Evolutionary conservation across 2,797 vertebrate species (phyloP).

Genomic region (Danio albolineatus): DNA sequence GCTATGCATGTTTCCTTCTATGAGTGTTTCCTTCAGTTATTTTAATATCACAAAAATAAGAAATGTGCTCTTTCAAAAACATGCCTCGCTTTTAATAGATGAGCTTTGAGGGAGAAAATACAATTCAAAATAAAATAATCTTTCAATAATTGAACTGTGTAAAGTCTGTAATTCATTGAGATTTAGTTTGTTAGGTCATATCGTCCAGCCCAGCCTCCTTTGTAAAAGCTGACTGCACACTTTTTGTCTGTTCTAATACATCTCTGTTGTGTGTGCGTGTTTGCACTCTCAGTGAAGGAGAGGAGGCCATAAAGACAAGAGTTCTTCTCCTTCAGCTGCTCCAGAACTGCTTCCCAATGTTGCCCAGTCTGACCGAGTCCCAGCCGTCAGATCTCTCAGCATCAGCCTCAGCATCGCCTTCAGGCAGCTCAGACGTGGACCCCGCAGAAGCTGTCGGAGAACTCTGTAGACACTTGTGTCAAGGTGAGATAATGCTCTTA

Average conservation of each 20-base stretch:
- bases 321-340: constrained; percentile 90
- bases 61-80: no score
- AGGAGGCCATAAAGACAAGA: constrained; percentile 88
- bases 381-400: constrained; percentile 61
- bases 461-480: constrained; percentile 90
- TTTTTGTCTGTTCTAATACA: background rate
- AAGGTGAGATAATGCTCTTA: constrained; percentile 74
- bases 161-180: no score
- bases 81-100: no score
- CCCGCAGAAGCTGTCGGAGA: constrained; percentile 81
- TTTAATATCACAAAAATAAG: no score
- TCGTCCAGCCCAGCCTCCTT: no score
- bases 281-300: constrained; percentile 73
- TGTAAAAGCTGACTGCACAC: background rate
- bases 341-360: constrained; percentile 91
- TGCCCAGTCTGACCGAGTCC: constrained; percentile 78
- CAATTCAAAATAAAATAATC: no score
- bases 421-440: constrained; percentile 63
- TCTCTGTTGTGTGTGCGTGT: background rate
- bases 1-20: no score
- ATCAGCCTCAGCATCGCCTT: constrained; percentile 29
- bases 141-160: no score
- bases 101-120: no score
- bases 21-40: no score
- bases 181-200: no score